A percentile compares a stretch with the other conserved stretches of the same genome.
Evolutionary conservation across 2,113 vertebrate genomes (phyloP).

Genomic region (Podarcis raffonei): DNA sequence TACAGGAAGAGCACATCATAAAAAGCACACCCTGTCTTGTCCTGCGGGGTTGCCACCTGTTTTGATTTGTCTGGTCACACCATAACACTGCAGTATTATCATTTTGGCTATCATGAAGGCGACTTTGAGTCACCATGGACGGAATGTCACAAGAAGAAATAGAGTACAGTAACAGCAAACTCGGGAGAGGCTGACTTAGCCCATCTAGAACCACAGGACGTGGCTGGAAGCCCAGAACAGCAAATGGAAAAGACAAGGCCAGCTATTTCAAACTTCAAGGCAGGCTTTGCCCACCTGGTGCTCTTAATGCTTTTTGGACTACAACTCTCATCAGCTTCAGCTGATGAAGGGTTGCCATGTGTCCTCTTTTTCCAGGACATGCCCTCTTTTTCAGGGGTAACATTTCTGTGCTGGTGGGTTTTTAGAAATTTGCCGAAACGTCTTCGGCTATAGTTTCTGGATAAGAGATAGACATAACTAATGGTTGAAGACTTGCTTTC

Average conservation of each 20-base stretch:
- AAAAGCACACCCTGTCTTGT: not conserved
- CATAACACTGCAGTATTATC: constrained; percentile 30
- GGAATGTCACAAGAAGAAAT: not conserved
- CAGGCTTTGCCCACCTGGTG: not conserved
- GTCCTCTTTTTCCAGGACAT: too few relatives aligned
- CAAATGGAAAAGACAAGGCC: not conserved
- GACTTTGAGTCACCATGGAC: not conserved
- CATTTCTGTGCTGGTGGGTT: too few relatives aligned
- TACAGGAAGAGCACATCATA: constrained; percentile 24
- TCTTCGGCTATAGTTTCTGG: too few relatives aligned
- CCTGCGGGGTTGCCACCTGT: not conserved
- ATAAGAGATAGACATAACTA: too few relatives aligned
- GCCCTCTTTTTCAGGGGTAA: too few relatives aligned
- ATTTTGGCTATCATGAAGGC: constrained; percentile 32
- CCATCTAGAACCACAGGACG: not conserved
- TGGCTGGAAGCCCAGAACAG: not conserved
- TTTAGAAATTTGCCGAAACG: too few relatives aligned
- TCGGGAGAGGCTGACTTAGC: not conserved
- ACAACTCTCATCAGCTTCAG: too few relatives aligned
- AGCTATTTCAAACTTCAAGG: not conserved
- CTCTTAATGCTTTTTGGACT: too few relatives aligned
- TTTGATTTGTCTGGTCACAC: constrained; percentile 5
- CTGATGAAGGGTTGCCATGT: too few relatives aligned
- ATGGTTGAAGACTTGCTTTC: too few relatives aligned
- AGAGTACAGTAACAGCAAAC: not conserved